These are phyloP conservation scores for Papilio aristodemus DNA, from an alignment of 1,140 invertebrate species.

Conservation along the genomic window DNA sequence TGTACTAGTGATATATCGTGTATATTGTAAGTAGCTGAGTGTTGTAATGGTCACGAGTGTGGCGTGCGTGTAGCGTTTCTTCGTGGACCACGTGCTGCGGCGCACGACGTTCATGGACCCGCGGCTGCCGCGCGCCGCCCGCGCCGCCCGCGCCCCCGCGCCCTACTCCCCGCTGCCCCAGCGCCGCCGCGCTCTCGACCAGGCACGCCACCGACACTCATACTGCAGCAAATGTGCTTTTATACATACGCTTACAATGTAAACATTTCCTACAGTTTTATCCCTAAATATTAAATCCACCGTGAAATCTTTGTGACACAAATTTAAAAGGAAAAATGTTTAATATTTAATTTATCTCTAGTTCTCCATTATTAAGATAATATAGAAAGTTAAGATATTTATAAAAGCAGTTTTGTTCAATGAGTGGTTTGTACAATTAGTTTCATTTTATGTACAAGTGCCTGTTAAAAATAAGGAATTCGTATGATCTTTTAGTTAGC, in stretches of 20 bases:
- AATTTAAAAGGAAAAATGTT: too few relatives aligned
- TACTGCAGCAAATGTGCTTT: background rate
- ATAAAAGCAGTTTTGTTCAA: slow-evolving; percentile 3
- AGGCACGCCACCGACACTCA: slow-evolving; percentile 31
- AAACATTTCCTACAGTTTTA: too few relatives aligned
- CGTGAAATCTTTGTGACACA: background rate
- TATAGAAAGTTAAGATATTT: background rate
- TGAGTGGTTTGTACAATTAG: background rate
- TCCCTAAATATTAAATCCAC: too few relatives aligned
- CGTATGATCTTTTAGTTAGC: background rate
- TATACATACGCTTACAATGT: background rate
- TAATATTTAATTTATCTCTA: background rate
- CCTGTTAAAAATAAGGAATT: background rate
- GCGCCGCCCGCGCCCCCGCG: slow-evolving; percentile 61
- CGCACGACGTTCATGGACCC: slow-evolving; percentile 98
- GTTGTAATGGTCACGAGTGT: background rate
- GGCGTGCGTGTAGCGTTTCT: slow-evolving; percentile 87
- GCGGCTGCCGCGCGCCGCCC: slow-evolving; percentile 84
- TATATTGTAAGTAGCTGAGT: too few relatives aligned
- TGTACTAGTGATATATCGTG: too few relatives aligned
- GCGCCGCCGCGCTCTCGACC: slow-evolving; percentile 45
- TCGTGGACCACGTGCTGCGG: slow-evolving; percentile 95
- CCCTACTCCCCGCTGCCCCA: slow-evolving; percentile 47
- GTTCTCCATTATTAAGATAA: background rate
- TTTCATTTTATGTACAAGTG: background rate